A percentile compares a stretch with the other conserved stretches of the same genome.
Conservation (phyloP, 2,113 vertebrate genomes). For the Malurus cyaneus region DNA sequence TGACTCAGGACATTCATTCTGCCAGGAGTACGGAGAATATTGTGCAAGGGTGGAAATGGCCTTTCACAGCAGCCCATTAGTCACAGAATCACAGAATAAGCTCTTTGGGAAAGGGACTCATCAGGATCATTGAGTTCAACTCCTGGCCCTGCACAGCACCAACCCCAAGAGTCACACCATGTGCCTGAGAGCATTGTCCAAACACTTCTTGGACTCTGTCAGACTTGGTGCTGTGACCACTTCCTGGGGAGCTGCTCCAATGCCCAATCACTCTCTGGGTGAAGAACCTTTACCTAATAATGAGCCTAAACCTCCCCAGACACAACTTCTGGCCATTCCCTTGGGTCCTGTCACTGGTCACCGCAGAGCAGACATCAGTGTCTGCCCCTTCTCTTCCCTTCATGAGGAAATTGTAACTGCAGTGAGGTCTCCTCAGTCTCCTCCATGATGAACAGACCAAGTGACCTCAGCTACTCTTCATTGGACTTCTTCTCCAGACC, state of each 20-base stretch:
- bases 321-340: background rate
- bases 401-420: rapidly evolving
- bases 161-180: too few relatives aligned
- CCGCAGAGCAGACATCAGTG: background rate
- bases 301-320: background rate
- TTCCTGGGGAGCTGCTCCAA: rapidly evolving
- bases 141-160: background rate
- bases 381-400: background rate
- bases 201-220: background rate
- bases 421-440: rapidly evolving
- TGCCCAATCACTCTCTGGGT: rapidly evolving
- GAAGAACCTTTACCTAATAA: background rate
- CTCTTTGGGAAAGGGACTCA: background rate
- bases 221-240: background rate
- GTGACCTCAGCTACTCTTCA: background rate
- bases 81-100: background rate
- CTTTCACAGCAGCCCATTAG: background rate
- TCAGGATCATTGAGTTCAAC: background rate
- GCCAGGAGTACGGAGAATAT: rapidly evolving
- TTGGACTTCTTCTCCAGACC: rapidly evolving
- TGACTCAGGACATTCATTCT: background rate
- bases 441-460: background rate
- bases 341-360: rapidly evolving
- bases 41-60: background rate
- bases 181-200: background rate